Conservation (phyloP, 2,797 vertebrate species). For the Pangasius krempfi region DNA sequence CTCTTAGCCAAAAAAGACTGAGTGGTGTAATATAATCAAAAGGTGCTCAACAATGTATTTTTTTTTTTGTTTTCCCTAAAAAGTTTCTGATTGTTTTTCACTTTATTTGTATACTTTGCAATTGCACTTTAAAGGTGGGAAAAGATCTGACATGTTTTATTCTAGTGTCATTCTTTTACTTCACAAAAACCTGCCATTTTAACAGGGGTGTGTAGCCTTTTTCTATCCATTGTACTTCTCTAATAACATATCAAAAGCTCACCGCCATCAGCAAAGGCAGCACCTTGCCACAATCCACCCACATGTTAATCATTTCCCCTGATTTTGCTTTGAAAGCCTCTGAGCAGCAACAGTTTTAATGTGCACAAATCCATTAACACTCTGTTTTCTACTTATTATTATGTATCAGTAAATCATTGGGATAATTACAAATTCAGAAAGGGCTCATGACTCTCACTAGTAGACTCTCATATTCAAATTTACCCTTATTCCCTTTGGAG, state of each 20-base stretch:
- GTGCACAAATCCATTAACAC: constrained; percentile 1
- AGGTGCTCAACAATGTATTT: no score
- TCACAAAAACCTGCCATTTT: no score
- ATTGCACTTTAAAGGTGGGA: no score
- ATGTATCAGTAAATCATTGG: neutral
- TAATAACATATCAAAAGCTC: neutral
- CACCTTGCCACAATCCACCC: constrained; percentile 7
- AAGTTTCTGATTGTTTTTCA: no score
- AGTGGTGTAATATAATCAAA: no score
- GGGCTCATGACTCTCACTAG: neutral
- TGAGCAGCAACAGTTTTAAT: constrained; percentile 8
- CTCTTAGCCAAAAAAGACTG: no score
- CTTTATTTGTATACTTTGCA: no score
- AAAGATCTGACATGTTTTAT: no score
- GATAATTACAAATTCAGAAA: constrained; percentile 11
- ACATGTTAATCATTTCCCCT: constrained; percentile 6
- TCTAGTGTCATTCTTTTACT: no score
- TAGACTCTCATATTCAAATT: neutral
- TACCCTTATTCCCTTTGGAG: neutral
- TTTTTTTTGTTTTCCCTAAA: no score
- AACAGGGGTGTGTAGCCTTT: no score
- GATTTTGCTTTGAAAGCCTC: neutral
- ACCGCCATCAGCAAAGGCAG: neutral
- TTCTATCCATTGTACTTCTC: no score
- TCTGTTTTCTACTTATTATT: neutral